Percentiles rank a stretch among this genome's conserved stretches.
phyloP scores from a whole-genome alignment of 2,113 vertebrate genomes.

The Sceloporus undulatus region DNA sequence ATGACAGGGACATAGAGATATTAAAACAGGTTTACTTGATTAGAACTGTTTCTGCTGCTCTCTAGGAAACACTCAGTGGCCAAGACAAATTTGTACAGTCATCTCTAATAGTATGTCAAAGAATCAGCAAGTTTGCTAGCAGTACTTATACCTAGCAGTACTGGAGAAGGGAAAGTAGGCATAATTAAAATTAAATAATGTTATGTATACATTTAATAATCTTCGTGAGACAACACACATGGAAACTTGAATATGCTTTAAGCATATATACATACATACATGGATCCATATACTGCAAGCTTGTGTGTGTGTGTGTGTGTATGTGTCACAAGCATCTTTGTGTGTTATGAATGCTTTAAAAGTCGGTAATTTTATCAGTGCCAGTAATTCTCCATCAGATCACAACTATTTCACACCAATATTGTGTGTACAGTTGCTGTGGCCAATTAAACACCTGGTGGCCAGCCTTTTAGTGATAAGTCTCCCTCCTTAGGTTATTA shows the following conservation, averaged over 20 bases:
- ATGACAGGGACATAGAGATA: conserved; percentile 29
- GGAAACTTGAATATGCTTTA: not conserved
- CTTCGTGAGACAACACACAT: not conserved
- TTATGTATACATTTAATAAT: not conserved
- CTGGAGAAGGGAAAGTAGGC: not conserved
- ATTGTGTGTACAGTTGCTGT: too few species aligned
- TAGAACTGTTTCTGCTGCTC: conserved; percentile 19
- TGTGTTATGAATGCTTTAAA: too few species aligned
- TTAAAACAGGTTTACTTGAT: not conserved
- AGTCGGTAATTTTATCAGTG: too few species aligned
- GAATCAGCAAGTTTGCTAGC: not conserved
- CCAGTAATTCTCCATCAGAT: too few species aligned
- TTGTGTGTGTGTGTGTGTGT: too few species aligned
- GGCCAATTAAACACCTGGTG: too few species aligned
- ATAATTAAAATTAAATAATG: conserved; percentile 8
- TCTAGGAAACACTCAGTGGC: not conserved
- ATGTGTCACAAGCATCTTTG: too few species aligned
- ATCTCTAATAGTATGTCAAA: not conserved
- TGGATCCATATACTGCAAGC: too few species aligned
- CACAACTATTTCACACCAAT: too few species aligned
- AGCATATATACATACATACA: not conserved
- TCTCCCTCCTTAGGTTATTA: too few species aligned
- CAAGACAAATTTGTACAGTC: conserved; percentile 20
- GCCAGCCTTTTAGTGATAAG: too few species aligned
- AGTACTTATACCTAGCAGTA: not conserved